A percentile compares a stretch with the other conserved stretches of the same genome.
Evolutionary conservation across 2,797 vertebrate species (phyloP).

Genomic region (Acanthurus lineatus): DNA sequence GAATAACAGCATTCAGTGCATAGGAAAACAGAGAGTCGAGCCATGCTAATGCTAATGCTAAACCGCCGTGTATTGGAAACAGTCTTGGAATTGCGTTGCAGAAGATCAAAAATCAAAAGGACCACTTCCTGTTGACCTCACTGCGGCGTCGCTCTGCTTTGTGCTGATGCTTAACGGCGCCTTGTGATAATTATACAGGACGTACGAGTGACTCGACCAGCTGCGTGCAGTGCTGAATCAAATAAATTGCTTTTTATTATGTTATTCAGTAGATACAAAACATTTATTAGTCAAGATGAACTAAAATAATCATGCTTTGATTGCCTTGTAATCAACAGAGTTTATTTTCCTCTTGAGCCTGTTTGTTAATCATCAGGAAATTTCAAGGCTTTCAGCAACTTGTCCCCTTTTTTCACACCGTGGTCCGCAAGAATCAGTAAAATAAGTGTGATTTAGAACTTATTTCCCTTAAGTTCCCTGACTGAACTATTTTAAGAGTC

Average conservation of each 20-base stretch:
- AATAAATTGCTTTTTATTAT: constrained; percentile 14
- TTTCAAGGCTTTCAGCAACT: constrained; percentile 6
- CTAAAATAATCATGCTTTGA: neutral
- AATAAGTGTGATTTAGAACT: constrained; percentile 36
- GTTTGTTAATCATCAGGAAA: constrained; percentile 10
- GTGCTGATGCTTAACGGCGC: constrained; percentile 36
- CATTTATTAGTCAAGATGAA: neutral
- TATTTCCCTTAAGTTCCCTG: constrained; percentile 49
- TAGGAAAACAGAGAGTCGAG: constrained; percentile 67
- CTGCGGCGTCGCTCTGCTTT: constrained; percentile 21
- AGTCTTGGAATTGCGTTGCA: constrained; percentile 4
- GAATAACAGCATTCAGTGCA: constrained; percentile 61
- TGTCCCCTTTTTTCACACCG: neutral
- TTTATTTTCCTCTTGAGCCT: constrained; percentile 14
- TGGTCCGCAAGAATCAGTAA: constrained; percentile 27
- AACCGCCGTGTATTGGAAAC: constrained; percentile 10
- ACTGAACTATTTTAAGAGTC: constrained; percentile 5
- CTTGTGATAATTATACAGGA: constrained; percentile 16
- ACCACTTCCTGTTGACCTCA: constrained; percentile 48
- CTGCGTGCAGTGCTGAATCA: constrained; percentile 16
- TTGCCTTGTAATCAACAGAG: constrained; percentile 9
- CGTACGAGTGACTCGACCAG: neutral
- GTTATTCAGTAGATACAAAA: neutral
- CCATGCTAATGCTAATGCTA: constrained; percentile 52
- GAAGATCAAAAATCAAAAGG: constrained; percentile 35